These are phyloP conservation scores for Phycodurus eques DNA, from an alignment of 2,113 vertebrate species.

Conservation along the genomic window DNA sequence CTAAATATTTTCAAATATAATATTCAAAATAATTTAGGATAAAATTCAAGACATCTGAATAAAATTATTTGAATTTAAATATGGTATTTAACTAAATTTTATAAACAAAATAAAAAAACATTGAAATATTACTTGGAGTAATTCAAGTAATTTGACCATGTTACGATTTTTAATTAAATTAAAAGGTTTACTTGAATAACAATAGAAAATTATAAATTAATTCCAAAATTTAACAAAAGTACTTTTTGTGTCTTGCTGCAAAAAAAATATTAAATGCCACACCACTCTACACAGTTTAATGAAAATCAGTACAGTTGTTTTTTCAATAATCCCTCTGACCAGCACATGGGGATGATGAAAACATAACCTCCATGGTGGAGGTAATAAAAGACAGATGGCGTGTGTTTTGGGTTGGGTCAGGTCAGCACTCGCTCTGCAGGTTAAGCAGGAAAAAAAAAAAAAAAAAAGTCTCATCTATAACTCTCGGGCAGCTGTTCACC, in stretches of 20 bases:
- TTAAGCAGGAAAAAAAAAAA: constrained; percentile 47
- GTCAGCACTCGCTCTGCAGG: constrained; percentile 40
- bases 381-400: neutral
- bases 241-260: neutral
- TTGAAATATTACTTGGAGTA: no score
- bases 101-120: no score
- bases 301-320: neutral
- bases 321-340: neutral
- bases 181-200: no score
- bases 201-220: no score
- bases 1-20: no score
- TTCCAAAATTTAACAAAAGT: neutral
- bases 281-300: neutral
- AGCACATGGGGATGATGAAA: neutral
- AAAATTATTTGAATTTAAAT: no score
- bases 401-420: neutral
- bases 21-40: no score
- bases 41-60: no score
- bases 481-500: constrained; percentile 66
- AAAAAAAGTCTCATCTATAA: constrained; percentile 51
- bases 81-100: no score
- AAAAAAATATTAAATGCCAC: neutral
- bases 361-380: neutral
- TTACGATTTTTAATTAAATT: no score
- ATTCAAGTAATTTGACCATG: no score